phyloP scores from a whole-genome alignment of 1,140 invertebrate genomes.

The Dreissena polymorpha region DNA sequence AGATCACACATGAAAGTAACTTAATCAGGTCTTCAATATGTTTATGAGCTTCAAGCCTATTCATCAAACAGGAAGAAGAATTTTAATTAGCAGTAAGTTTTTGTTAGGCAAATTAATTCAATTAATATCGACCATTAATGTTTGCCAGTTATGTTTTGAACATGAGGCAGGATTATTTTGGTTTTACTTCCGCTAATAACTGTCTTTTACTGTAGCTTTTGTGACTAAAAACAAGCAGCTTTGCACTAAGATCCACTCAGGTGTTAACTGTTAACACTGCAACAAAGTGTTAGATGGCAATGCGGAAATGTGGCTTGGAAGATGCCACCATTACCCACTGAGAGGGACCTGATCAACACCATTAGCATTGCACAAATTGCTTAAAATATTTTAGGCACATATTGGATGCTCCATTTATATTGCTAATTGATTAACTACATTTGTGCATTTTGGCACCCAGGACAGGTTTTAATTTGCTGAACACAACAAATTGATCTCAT shows the following conservation, averaged over 20 bases:
- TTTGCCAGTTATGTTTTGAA: neutral
- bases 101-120: too few species aligned
- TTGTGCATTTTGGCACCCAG: conserved; percentile 49
- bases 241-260: too few species aligned
- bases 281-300: neutral
- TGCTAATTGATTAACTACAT: conserved; percentile 56
- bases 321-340: neutral
- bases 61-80: too few species aligned
- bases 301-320: neutral
- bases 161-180: neutral
- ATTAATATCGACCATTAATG: too few species aligned
- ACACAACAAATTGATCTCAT: conserved; percentile 48
- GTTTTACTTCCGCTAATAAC: neutral
- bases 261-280: neutral
- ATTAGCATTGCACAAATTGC: conserved; percentile 31
- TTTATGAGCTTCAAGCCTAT: too few species aligned
- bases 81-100: too few species aligned
- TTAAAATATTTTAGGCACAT: conserved; percentile 40
- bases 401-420: conserved; percentile 46
- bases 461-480: conserved; percentile 46
- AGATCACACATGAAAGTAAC: too few species aligned
- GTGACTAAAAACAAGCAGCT: neutral
- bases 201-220: neutral
- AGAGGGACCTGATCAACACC: conserved; percentile 27
- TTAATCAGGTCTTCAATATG: too few species aligned